A percentile compares a stretch with the other conserved stretches of the same genome.
Evolutionary conservation across 2,113 vertebrate genomes (phyloP).

Genomic region (Lampris megalopsis): DNA sequence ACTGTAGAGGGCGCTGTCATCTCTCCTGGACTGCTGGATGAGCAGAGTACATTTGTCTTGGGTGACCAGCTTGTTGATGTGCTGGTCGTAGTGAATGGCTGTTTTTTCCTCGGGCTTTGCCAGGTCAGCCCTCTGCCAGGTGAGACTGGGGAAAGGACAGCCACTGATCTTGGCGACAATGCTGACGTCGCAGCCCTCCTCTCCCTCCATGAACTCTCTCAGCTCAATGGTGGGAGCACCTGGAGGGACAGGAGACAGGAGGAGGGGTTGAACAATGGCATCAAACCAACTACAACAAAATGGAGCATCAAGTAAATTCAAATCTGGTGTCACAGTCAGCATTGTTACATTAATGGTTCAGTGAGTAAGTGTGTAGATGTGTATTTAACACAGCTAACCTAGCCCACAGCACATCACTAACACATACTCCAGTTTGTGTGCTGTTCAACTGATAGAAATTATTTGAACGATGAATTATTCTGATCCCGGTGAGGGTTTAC

Average conservation of each 20-base stretch:
- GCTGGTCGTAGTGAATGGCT: conserved; percentile 89
- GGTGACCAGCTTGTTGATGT: conserved; percentile 92
- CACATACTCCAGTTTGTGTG: too few relatives aligned
- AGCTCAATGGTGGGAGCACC: conserved; percentile 92
- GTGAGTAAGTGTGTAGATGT: too few relatives aligned
- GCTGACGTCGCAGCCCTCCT: conserved; percentile 92
- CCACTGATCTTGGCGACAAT: conserved; percentile 94
- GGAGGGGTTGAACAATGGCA: not conserved
- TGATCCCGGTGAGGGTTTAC: too few relatives aligned
- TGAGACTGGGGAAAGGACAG: conserved; percentile 93
- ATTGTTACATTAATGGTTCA: too few relatives aligned
- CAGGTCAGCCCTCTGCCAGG: conserved; percentile 90
- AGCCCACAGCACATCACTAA: too few relatives aligned
- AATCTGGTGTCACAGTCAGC: too few relatives aligned
- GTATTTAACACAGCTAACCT: too few relatives aligned
- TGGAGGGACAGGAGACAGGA: conserved; percentile 56
- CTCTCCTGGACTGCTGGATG: conserved; percentile 91
- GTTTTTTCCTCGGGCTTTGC: conserved; percentile 92
- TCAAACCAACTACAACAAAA: too few relatives aligned
- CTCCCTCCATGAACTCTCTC: conserved; percentile 92
- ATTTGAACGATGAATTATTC: too few relatives aligned
- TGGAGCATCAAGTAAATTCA: too few relatives aligned
- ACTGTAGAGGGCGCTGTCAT: conserved; percentile 91
- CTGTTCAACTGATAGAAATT: too few relatives aligned
- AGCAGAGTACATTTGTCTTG: conserved; percentile 93